Base-by-base conservation (phyloP, 2,113 vertebrate species). In the Halcyon malimbica region DNA sequence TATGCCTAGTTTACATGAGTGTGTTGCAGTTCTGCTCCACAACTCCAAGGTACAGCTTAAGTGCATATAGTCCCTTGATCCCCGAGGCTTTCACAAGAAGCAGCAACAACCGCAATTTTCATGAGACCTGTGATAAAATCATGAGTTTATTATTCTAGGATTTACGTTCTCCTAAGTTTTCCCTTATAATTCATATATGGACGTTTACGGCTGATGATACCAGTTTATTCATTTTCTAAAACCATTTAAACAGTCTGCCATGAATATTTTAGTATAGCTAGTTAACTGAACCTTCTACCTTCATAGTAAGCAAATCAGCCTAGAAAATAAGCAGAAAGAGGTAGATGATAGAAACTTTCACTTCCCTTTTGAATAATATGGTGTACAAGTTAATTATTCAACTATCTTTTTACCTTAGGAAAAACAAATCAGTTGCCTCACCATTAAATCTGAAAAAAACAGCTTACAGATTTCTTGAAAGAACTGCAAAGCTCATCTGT, bases 401-500 rank as follows among this genome's bases (percentile, higher is more conserved):
- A 41, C 42, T 90, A 19, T 74, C 73, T 92, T 42, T 92, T 94
- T 87, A 44, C 54, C 56, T 89, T 92, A 89, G 77, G 62, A 93
- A 93, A 94, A 97, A 62, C 17, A 82, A 86, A 87, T 74, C 78
- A 77, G 16, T 74, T 89, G 54, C 54, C 21, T 89, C 14, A 11
- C 65, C 46, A 65, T 84, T 94, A 82, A 86, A 87, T 63, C 42
- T 81, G 28, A 85, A 83, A 83, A 64, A 83, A 83, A 15, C 11
- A 87, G 64, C 48, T 88, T 81, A 54, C 24, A 70, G n/a, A 44
- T 91, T 91, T 88, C 50, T 92, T 93, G 33, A 59, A 86, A 97
- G 50, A 96, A 92, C 70, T 95, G 95, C 90, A 81, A 60, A 94
- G 25, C 51, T 97, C 81, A 70, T 96, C 90, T 92, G 6, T 94